Percentiles rank a stretch among this genome's conserved stretches.
These are phyloP conservation scores for Epistrophe eligans DNA, from an alignment of 2,888 invertebrate genomes.

Conservation along the genomic window DNA sequence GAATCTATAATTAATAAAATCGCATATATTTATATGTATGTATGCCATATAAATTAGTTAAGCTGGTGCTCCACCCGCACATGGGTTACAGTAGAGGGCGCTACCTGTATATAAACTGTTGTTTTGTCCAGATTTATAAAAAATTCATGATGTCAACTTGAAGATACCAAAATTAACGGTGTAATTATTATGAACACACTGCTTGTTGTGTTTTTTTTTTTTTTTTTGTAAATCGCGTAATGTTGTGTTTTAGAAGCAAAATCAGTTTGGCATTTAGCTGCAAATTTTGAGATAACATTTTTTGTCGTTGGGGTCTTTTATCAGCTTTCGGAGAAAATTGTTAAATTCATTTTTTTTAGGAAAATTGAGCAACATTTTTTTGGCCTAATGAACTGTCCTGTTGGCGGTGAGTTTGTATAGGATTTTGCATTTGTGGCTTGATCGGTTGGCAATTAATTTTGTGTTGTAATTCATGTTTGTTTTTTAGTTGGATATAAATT, in stretches of 20 bases:
- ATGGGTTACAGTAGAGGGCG: conserved; percentile 51
- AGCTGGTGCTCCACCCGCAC: conserved; percentile 66
- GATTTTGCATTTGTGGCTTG: background rate
- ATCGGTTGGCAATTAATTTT: background rate
- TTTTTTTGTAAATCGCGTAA: background rate
- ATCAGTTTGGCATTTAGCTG: conserved; percentile 57
- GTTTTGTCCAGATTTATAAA: conserved; percentile 23
- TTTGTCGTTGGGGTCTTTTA: conserved; percentile 17
- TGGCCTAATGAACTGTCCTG: conserved; percentile 31
- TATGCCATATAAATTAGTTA: conserved; percentile 72
- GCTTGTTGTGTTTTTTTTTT: background rate
- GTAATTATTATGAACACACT: conserved; percentile 48
- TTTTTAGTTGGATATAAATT: background rate
- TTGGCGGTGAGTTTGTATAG: background rate
- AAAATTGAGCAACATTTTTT: conserved; percentile 39
- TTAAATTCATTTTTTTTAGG: conserved; percentile 4
- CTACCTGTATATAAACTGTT: conserved; percentile 8
- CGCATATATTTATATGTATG: background rate
- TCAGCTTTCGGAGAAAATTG: conserved; percentile 20
- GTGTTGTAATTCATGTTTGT: background rate
- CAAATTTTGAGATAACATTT: conserved; percentile 36
- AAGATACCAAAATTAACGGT: conserved; percentile 48
- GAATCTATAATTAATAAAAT: conserved; percentile 68
- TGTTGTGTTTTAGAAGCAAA: conserved; percentile 2
- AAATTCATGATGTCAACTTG: conserved; percentile 17